Evolutionary conservation across 2,888 invertebrate species (phyloP).

Genomic region (Sclerodermus sp.): DNA sequence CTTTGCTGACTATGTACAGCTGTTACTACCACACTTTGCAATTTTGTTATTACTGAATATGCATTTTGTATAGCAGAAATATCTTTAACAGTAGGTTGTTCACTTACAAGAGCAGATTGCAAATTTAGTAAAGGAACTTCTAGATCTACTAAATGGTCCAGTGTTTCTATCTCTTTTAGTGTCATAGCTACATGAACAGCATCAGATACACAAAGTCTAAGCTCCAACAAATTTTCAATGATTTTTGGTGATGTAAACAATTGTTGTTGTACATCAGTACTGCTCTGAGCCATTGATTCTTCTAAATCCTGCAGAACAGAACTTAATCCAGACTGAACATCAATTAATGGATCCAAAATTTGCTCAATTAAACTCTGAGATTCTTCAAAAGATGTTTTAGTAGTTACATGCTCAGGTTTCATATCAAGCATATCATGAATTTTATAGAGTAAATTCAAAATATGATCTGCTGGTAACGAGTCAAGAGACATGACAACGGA

Average conservation of each 20-base stretch:
- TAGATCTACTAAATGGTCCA: slow-evolving; percentile 41
- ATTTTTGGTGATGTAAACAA: slow-evolving; percentile 29
- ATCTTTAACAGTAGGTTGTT: slow-evolving; percentile 54
- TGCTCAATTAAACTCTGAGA: slow-evolving; percentile 37
- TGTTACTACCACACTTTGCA: slow-evolving; percentile 68
- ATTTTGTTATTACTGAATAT: slow-evolving; percentile 63
- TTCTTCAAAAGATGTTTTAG: slow-evolving; percentile 19
- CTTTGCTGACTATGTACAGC: slow-evolving; percentile 67
- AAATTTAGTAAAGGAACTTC: slow-evolving; percentile 43
- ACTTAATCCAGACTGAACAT: slow-evolving; percentile 45
- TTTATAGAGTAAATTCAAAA: slow-evolving; percentile 9
- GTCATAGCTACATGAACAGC: slow-evolving; percentile 46
- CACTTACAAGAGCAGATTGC: slow-evolving; percentile 35
- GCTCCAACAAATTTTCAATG: slow-evolving; percentile 35
- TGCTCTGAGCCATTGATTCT: slow-evolving; percentile 26
- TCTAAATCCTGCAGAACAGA: slow-evolving; percentile 39
- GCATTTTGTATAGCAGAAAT: slow-evolving; percentile 63
- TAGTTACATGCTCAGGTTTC: slow-evolving; percentile 2
- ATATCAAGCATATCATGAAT: slow-evolving; percentile 11
- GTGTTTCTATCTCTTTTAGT: slow-evolving; percentile 37
- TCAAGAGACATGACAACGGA: slow-evolving; percentile 5
- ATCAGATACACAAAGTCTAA: slow-evolving; percentile 44
- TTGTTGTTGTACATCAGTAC: slow-evolving; percentile 12
- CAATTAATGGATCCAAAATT: slow-evolving; percentile 46
- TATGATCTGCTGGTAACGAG: slow-evolving; percentile 9